Conservation (phyloP, 2,888 invertebrate genomes). For the Drosophila austrosaltans region DNA sequence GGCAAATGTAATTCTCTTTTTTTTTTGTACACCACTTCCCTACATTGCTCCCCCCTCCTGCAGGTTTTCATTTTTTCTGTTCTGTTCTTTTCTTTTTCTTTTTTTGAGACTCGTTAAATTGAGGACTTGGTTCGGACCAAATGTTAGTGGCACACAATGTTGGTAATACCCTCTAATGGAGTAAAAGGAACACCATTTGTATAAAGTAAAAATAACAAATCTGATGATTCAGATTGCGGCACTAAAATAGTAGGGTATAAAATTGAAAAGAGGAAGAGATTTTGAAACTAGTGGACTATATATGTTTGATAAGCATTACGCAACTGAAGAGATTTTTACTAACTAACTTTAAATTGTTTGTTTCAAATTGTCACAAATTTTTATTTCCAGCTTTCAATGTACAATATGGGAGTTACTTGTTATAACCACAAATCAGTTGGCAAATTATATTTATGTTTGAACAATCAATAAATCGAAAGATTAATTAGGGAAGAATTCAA, state of each 20-base stretch:
- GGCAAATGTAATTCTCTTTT: conserved; percentile 41
- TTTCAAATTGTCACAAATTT: no score
- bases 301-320: no score
- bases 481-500: no score
- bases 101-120: conserved; percentile 1
- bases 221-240: not conserved
- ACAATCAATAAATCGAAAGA: no score
- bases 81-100: not conserved
- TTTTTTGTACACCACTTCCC: not conserved
- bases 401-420: no score
- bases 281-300: not conserved
- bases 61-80: conserved; percentile 18
- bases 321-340: no score
- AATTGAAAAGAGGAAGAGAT: not conserved
- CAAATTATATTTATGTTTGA: no score
- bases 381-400: no score
- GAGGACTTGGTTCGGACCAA: conserved; percentile 6
- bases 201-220: conserved; percentile 1
- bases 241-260: not conserved
- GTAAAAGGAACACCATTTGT: not conserved
- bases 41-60: not conserved
- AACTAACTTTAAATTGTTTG: no score
- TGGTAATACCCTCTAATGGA: conserved; percentile 13
- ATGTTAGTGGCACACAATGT: conserved; percentile 5
- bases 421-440: no score